Evolutionary conservation across 2,113 vertebrate species (phyloP).

Genomic region (Elaphurus davidianus): DNA sequence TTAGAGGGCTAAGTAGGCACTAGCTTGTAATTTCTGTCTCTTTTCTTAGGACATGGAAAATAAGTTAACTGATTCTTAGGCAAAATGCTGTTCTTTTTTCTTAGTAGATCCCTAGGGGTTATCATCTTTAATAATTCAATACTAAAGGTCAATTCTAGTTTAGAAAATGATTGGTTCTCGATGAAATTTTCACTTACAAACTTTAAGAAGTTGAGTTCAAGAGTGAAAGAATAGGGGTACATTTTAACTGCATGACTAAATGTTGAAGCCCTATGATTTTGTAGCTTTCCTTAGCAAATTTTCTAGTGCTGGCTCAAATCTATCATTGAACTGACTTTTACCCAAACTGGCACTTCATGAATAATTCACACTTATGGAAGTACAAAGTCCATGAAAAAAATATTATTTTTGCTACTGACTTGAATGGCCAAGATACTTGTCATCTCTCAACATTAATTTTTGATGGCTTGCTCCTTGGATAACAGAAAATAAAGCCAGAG

Average conservation of each 20-base stretch:
- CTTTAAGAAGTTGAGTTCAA: not conserved
- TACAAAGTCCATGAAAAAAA: slow-evolving; percentile 57
- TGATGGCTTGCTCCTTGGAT: slow-evolving; percentile 32
- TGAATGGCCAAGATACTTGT: slow-evolving; percentile 36
- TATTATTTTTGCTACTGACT: slow-evolving; percentile 59
- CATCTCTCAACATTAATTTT: slow-evolving; percentile 62
- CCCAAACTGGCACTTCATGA: slow-evolving; percentile 53
- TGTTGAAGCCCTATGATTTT: not conserved
- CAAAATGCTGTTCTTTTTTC: not conserved
- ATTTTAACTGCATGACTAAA: not conserved
- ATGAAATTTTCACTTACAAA: slow-evolving; percentile 18
- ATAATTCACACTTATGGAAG: slow-evolving; percentile 60
- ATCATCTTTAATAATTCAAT: slow-evolving; percentile 23
- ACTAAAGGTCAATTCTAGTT: not conserved
- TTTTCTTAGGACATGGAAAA: not conserved
- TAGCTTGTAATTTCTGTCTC: not conserved
- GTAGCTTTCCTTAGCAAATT: slow-evolving; percentile 9
- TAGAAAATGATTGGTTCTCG: not conserved
- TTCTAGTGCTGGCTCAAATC: slow-evolving; percentile 7
- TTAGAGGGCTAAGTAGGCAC: not conserved
- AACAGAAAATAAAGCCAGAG: slow-evolving; percentile 45
- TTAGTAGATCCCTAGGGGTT: not conserved
- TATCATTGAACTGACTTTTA: slow-evolving; percentile 40
- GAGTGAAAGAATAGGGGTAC: not conserved
- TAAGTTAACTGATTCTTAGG: not conserved